Percentiles rank a stretch among this genome's conserved stretches.
These are phyloP conservation scores for Diogma glabrata DNA, from an alignment of 2,888 invertebrate species.

Conservation along the genomic window DNA sequence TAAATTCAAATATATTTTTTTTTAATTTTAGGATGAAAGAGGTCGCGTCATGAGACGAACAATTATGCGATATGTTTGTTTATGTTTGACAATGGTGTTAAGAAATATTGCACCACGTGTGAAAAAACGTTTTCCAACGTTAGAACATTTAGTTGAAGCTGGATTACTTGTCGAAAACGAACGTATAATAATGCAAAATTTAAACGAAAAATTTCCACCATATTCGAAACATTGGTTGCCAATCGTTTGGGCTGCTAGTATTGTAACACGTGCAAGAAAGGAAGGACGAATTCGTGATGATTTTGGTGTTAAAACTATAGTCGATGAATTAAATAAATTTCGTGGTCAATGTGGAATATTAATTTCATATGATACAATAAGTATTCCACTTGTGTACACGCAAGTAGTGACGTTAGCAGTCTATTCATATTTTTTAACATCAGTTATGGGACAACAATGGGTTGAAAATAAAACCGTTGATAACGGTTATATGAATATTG, in stretches of 20 bases:
- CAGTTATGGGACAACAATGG: slow-evolving; percentile 84
- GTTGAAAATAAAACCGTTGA: slow-evolving; percentile 45
- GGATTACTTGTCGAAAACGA: slow-evolving; percentile 75
- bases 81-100: slow-evolving; percentile 78
- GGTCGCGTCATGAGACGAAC: slow-evolving; percentile 72
- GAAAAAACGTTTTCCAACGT: slow-evolving; percentile 76
- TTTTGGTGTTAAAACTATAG: slow-evolving; percentile 83
- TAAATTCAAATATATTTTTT: slow-evolving; percentile 11
- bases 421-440: slow-evolving; percentile 82
- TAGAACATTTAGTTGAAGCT: slow-evolving; percentile 73
- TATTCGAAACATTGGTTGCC: slow-evolving; percentile 86
- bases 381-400: slow-evolving; percentile 69
- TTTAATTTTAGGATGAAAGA: slow-evolving; percentile 53
- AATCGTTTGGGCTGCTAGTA: slow-evolving; percentile 84
- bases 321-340: slow-evolving; percentile 78
- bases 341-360: slow-evolving; percentile 65
- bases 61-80: slow-evolving; percentile 71
- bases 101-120: slow-evolving; percentile 78
- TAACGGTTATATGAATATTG: slow-evolving; percentile 42
- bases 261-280: slow-evolving; percentile 78
- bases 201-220: slow-evolving; percentile 71
- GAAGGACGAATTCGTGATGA: slow-evolving; percentile 83
- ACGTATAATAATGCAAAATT: slow-evolving; percentile 60
- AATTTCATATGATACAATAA: slow-evolving; percentile 65
- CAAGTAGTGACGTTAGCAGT: slow-evolving; percentile 88